Base-by-base conservation (phyloP, 2,113 vertebrate species). In the Scartelaos histophorus region DNA sequence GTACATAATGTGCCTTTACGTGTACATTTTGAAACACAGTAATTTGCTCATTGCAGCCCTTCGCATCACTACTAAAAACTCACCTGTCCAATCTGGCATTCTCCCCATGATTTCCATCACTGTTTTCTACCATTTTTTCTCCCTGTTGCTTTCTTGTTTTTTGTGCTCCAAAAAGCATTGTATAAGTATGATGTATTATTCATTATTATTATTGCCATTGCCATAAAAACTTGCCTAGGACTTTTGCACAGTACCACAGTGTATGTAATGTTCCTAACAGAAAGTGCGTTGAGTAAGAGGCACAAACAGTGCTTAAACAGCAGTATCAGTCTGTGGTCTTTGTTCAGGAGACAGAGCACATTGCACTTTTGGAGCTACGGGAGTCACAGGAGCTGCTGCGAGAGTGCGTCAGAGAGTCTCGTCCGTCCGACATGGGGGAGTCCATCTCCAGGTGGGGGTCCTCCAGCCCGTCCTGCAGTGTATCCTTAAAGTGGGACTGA, bases 401-500 rank as follows among this genome's bases (percentile, higher is more conserved):
- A 56, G 91, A 92, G 64, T 83, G 88, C 56, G 86, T 73, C 67
- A 87, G 87, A 68, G 88, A 91, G 66, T 93, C 82, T 51, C 82
- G 83, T 25, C 75, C 85, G 4, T 90, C 81, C 25, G 81, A 92
- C 54, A 86, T 81, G 0, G 82, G 82, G 1, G 80, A 91, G 9
- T 85, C 82, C 75, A 87, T 66, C 45, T 88, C 87, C 61, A 82
- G 80, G 65, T 90, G 88, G 34, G 84, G 21, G 75, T 93, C 89
- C 67, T 86, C 86, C 2, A 91, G 88, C 66, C 72, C 76, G 49
- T 91, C 90, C 83, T 90, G 88, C 46, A 90, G 78, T n/a, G 76
- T 38, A 45, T 88, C 87, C 74, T 92, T 89, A 74, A 78, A 88
- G 76, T 92, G 88, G 66, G 92, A 89, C 89, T 92, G 82, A 16